These are phyloP conservation scores for Hypselothyrea guttata DNA, from an alignment of 2,888 invertebrate species.

Conservation along the genomic window DNA sequence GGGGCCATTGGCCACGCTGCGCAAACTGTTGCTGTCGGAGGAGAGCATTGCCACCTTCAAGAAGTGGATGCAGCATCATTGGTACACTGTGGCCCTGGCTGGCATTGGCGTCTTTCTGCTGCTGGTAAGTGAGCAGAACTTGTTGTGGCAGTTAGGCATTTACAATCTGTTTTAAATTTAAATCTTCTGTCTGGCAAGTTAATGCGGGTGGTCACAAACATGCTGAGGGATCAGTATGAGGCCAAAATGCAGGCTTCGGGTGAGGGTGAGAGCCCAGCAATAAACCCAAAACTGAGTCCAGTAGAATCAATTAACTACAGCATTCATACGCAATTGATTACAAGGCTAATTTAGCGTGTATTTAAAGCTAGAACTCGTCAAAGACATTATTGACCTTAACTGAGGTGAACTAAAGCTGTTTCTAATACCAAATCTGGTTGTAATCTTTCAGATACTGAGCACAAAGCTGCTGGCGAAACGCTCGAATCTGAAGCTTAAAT, in stretches of 20 bases:
- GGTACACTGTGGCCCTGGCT: constrained; percentile 93
- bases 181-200: constrained; percentile 60
- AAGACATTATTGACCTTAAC: neutral
- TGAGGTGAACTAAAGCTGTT: neutral
- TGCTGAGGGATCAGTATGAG: constrained; percentile 77
- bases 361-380: constrained; percentile 29
- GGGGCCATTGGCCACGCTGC: constrained; percentile 93
- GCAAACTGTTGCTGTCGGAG: constrained; percentile 92
- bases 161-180: constrained; percentile 9
- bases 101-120: constrained; percentile 88
- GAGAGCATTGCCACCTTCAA: constrained; percentile 94
- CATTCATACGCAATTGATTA: constrained; percentile 25
- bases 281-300: constrained; percentile 30
- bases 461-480: constrained; percentile 91
- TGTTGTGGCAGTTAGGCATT: neutral
- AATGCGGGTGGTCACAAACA: constrained; percentile 67
- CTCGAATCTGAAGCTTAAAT: constrained; percentile 91
- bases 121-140: constrained; percentile 86
- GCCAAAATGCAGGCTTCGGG: constrained; percentile 56
- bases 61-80: constrained; percentile 93
- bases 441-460: constrained; percentile 87
- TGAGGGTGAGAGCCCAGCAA: constrained; percentile 51
- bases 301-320: constrained; percentile 26
- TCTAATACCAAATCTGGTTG: neutral
- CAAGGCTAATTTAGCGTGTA: constrained; percentile 33